Conservation (phyloP, 2,888 invertebrate species). For the Aphodius sticticus region DNA sequence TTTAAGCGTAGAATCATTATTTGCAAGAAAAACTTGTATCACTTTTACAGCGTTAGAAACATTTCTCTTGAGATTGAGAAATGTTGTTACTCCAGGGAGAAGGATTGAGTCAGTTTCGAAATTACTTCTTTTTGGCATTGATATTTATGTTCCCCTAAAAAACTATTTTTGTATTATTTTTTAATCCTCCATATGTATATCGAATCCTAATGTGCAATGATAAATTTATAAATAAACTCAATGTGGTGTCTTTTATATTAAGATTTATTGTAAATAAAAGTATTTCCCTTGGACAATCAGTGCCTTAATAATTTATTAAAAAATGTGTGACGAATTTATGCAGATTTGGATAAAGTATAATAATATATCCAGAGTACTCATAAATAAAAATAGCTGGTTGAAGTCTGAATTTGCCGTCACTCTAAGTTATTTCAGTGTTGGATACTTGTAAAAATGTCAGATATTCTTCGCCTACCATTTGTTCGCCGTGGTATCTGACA, state of each 20-base stretch:
- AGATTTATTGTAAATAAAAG: constrained; percentile 18
- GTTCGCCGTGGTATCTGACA: too few species aligned
- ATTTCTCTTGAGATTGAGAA: too few species aligned
- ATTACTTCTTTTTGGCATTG: too few species aligned
- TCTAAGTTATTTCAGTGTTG: background rate
- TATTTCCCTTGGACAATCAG: constrained; percentile 35
- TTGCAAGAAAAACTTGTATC: too few species aligned
- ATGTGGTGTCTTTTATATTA: constrained; percentile 6
- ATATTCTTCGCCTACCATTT: too few species aligned
- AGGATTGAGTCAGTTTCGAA: too few species aligned
- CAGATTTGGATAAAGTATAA: background rate
- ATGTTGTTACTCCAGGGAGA: too few species aligned
- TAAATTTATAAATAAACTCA: background rate
- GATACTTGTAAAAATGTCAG: too few species aligned
- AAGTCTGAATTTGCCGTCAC: background rate
- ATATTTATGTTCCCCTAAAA: background rate
- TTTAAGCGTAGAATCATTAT: too few species aligned
- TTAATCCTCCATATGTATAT: background rate
- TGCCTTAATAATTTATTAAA: constrained; percentile 30
- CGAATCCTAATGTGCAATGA: constrained; percentile 15
- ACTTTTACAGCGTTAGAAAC: too few species aligned
- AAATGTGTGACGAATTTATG: constrained; percentile 6
- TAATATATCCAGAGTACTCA: background rate
- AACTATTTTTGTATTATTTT: constrained; percentile 6
- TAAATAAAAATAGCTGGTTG: background rate